A percentile compares a stretch with the other conserved stretches of the same genome.
phyloP scores from a whole-genome alignment of 2,888 invertebrate genomes.

The Xanthorhoe spadicearia region DNA sequence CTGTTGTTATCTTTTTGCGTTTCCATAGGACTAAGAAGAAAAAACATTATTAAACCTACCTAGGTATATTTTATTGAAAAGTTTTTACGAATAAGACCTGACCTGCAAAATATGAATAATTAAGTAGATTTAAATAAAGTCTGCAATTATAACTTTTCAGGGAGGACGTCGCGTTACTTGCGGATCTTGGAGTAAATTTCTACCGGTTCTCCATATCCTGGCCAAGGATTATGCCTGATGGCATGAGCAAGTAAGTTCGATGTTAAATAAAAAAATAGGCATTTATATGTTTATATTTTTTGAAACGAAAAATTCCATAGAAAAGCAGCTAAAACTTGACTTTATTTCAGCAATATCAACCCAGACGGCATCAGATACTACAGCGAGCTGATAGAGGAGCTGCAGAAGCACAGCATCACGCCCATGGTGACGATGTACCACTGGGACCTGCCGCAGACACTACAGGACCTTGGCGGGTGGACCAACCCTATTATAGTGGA shows the following conservation, averaged over 20 bases:
- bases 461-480: conserved; percentile 87
- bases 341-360: conserved; percentile 60
- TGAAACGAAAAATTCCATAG: too few relatives aligned
- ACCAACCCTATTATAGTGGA: conserved; percentile 85
- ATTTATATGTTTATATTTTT: too few relatives aligned
- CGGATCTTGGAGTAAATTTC: conserved; percentile 80
- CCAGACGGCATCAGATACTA: conserved; percentile 84
- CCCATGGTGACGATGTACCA: conserved; percentile 88
- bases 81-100: too few relatives aligned
- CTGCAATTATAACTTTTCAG: not conserved
- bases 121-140: too few relatives aligned
- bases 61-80: too few relatives aligned
- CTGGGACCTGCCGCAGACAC: conserved; percentile 86
- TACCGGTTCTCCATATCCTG: conserved; percentile 88
- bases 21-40: too few relatives aligned
- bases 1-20: too few relatives aligned
- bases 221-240: conserved; percentile 87
- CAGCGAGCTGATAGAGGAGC: conserved; percentile 84
- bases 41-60: too few relatives aligned
- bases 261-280: too few relatives aligned
- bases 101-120: too few relatives aligned
- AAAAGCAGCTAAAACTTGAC: too few relatives aligned
- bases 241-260: conserved; percentile 69
- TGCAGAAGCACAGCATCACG: conserved; percentile 80
- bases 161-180: conserved; percentile 85